Evolutionary conservation across 2,113 vertebrate species (phyloP).

Genomic region (Zosterops hypoxanthus): DNA sequence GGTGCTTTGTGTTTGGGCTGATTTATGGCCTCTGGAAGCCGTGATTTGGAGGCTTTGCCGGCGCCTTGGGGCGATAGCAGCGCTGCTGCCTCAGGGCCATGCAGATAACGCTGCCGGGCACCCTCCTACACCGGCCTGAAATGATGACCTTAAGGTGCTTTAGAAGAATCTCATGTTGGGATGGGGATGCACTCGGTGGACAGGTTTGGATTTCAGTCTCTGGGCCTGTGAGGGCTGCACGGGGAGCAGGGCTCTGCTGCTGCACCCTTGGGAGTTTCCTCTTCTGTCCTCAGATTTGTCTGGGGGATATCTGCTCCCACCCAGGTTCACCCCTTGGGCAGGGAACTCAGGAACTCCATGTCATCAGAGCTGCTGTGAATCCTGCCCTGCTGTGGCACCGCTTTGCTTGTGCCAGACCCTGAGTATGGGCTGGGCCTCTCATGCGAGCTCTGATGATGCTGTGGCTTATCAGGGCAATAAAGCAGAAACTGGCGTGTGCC

Average conservation of each 20-base stretch:
- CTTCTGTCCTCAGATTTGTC: background rate
- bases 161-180: background rate
- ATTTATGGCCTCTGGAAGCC: background rate
- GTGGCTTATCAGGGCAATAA: background rate
- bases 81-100: background rate
- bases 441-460: rapidly evolving
- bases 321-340: rapidly evolving
- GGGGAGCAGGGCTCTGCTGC: background rate
- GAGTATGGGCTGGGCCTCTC: rapidly evolving
- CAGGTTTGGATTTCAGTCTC: background rate
- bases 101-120: background rate
- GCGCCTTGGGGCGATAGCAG: background rate
- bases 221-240: rapidly evolving
- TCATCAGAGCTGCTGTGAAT: rapidly evolving
- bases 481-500: rapidly evolving
- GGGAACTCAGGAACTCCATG: rapidly evolving
- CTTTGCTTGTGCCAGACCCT: background rate
- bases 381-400: background rate
- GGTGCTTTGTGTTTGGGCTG: background rate
- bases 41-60: background rate
- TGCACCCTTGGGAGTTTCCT: background rate
- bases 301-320: rapidly evolving
- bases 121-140: rapidly evolving
- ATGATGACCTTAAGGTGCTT: background rate
- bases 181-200: rapidly evolving